These are phyloP conservation scores for Hyphantria cunea DNA, from an alignment of 1,140 invertebrate species.

Conservation along the genomic window DNA sequence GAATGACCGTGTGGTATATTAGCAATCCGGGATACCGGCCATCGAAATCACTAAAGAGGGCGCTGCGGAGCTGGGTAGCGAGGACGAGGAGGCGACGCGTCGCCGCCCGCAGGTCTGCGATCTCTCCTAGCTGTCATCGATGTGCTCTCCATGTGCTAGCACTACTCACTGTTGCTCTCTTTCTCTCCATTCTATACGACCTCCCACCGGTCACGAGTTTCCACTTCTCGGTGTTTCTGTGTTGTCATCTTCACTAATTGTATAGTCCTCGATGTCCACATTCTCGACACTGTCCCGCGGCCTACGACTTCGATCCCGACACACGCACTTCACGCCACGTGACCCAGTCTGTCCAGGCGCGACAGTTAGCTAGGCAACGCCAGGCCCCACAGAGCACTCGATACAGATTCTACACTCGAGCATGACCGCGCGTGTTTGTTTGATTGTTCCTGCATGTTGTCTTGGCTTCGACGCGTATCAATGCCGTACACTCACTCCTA, in stretches of 20 bases:
- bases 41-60: conserved; percentile 95
- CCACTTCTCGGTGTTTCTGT: conserved; percentile 61
- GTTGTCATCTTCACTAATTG: conserved; percentile 70
- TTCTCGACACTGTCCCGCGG: conserved; percentile 31
- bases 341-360: not conserved
- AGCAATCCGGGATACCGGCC: conserved; percentile 82
- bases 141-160: conserved; percentile 78
- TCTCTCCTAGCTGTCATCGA: conserved; percentile 75
- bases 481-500: conserved; percentile 42
- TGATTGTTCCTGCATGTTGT: conserved; percentile 77
- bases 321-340: conserved; percentile 13
- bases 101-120: conserved; percentile 81
- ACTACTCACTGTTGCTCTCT: conserved; percentile 74
- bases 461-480: conserved; percentile 71
- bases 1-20: conserved; percentile 73
- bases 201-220: conserved; percentile 66
- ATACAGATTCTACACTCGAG: conserved; percentile 69
- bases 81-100: conserved; percentile 81
- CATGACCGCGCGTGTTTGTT: conserved; percentile 69
- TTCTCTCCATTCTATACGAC: conserved; percentile 70
- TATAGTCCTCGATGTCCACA: conserved; percentile 64
- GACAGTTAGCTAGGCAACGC: conserved; percentile 33
- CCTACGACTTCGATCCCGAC: conserved; percentile 9
- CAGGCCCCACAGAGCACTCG: conserved; percentile 69
- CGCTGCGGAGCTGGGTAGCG: conserved; percentile 76